These are phyloP conservation scores for Catostomus latipinnis DNA, from an alignment of 2,797 vertebrate genomes.

Conservation along the genomic window DNA sequence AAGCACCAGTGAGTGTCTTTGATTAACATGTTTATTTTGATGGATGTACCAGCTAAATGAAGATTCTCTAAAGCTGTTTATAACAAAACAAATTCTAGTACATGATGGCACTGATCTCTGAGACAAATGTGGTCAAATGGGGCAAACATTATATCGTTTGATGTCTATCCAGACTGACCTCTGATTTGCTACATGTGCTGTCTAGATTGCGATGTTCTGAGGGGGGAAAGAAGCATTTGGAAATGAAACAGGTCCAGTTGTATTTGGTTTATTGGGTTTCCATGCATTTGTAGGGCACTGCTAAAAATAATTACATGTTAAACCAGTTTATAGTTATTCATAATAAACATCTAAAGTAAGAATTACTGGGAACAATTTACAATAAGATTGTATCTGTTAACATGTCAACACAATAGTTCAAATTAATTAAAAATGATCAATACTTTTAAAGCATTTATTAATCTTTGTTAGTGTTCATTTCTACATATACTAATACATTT, in stretches of 20 bases:
- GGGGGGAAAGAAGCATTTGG: conserved; percentile 12
- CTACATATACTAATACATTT: too few species aligned
- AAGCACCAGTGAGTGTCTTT: conserved; percentile 11
- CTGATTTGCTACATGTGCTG: neutral
- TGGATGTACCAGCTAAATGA: conserved; percentile 10
- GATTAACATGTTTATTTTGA: conserved; percentile 12
- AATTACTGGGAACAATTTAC: too few species aligned
- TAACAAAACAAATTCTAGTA: neutral
- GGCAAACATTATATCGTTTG: neutral
- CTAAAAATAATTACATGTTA: neutral
- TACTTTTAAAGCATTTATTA: too few species aligned
- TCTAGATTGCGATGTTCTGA: neutral
- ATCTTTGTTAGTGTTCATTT: too few species aligned
- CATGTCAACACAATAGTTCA: too few species aligned
- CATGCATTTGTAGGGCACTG: neutral
- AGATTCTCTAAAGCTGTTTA: conserved; percentile 20
- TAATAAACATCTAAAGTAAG: neutral
- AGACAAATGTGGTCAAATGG: neutral
- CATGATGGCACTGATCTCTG: neutral
- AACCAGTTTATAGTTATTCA: neutral
- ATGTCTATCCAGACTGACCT: neutral
- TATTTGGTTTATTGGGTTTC: conserved; percentile 4
- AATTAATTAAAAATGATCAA: too few species aligned
- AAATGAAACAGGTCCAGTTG: conserved; percentile 1
- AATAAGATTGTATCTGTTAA: too few species aligned